Conservation (phyloP, 2,888 invertebrate genomes). For the Polydesmus complanatus region DNA sequence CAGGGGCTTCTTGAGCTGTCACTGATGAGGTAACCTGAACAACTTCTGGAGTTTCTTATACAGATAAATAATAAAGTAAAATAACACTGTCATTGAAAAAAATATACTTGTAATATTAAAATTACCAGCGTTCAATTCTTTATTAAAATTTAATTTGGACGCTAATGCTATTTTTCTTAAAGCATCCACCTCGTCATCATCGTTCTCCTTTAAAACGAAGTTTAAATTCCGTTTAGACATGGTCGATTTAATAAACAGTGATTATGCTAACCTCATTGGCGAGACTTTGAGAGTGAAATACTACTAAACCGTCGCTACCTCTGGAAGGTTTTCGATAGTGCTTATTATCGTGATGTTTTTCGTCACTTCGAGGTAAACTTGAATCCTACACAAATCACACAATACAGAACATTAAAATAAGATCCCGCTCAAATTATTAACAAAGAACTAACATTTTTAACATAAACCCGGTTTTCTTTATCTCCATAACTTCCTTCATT, state of each 20-base stretch:
- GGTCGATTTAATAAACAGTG: no score
- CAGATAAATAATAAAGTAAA: background rate
- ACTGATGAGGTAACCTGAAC: no score
- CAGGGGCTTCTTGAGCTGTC: background rate
- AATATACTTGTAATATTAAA: background rate
- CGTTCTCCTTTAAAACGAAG: background rate
- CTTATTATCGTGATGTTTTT: background rate
- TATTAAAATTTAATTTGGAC: conserved; percentile 3
- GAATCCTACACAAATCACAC: background rate
- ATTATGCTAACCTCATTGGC: no score
- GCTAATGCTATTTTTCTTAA: conserved; percentile 15
- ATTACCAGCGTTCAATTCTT: background rate
- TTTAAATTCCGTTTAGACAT: background rate
- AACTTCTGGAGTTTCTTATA: background rate
- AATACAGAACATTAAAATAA: background rate
- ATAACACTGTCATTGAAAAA: background rate
- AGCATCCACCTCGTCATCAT: conserved; percentile 15
- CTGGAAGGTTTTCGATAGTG: background rate
- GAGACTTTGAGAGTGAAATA: background rate
- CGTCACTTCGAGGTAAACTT: background rate
- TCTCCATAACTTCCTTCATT: background rate
- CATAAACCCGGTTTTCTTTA: background rate
- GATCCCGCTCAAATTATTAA: background rate
- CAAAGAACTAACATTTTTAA: background rate
- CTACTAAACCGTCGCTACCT: background rate